Conservation (phyloP, 2,113 vertebrate genomes). For the Progne subis region DNA sequence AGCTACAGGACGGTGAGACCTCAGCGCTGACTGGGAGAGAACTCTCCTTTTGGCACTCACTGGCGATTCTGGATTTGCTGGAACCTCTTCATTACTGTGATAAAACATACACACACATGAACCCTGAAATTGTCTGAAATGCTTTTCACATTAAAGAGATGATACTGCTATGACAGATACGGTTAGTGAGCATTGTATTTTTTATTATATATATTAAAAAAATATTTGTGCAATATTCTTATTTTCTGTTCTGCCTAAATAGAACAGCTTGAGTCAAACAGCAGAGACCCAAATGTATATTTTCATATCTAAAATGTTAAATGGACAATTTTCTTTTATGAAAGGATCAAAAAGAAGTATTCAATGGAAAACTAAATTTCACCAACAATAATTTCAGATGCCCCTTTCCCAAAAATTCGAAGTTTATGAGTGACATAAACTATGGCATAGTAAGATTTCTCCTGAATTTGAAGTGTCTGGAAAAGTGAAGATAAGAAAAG, state of each 20-base stretch:
- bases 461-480: not conserved
- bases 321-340: not conserved
- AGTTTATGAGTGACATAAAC: not conserved
- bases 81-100: constrained; percentile 72
- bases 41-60: constrained; percentile 85
- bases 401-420: not conserved
- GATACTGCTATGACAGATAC: not conserved
- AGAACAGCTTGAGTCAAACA: not conserved
- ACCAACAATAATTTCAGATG: not conserved
- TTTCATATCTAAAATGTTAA: not conserved
- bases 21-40: constrained; percentile 90
- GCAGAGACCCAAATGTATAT: not conserved
- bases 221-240: not conserved
- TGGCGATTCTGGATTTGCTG: constrained; percentile 73
- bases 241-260: not conserved
- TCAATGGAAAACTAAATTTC: not conserved
- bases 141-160: not conserved
- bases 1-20: constrained; percentile 93
- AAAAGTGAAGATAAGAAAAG: not conserved
- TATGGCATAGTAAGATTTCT: not conserved
- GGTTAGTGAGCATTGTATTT: accelerated
- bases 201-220: not conserved
- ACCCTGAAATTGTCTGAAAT: not conserved
- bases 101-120: not conserved
- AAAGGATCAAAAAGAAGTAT: not conserved